Percentiles rank a stretch among this genome's conserved stretches.
These are phyloP conservation scores for Tinea pellionella DNA, from an alignment of 2,888 invertebrate genomes.

Conservation along the genomic window DNA sequence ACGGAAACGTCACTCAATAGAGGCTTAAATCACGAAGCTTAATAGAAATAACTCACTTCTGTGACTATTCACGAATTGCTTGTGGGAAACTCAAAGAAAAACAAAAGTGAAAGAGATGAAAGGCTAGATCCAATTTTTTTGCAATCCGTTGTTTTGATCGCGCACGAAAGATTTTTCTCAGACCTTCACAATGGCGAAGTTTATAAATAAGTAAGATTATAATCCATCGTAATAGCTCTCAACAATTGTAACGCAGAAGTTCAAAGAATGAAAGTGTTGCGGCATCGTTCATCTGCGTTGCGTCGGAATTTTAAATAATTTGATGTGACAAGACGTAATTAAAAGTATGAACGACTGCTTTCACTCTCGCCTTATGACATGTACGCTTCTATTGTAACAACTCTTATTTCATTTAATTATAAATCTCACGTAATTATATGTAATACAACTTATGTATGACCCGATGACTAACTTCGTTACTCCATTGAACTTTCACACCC, in stretches of 20 bases:
- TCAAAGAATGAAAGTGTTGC: slow-evolving; percentile 41
- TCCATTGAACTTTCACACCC: neutral
- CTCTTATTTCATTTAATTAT: slow-evolving; percentile 10
- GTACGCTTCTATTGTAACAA: neutral
- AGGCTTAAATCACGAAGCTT: slow-evolving; percentile 15
- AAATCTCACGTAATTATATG: slow-evolving; percentile 9
- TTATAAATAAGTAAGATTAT: slow-evolving; percentile 21
- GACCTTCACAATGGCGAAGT: slow-evolving; percentile 21
- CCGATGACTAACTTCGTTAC: neutral
- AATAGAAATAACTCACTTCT: neutral
- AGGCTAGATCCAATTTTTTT: slow-evolving; percentile 18
- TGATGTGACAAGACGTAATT: slow-evolving; percentile 33
- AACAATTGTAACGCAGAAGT: slow-evolving; percentile 18
- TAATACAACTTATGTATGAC: slow-evolving; percentile 1
- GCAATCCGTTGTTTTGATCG: slow-evolving; percentile 13
- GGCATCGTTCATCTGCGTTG: slow-evolving; percentile 33
- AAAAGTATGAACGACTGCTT: slow-evolving; percentile 38
- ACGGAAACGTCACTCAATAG: slow-evolving; percentile 9
- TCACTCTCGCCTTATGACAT: slow-evolving; percentile 15
- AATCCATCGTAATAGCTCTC: slow-evolving; percentile 19
- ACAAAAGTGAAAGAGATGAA: slow-evolving; percentile 23
- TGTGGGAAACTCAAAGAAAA: slow-evolving; percentile 21
- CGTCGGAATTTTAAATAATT: slow-evolving; percentile 25
- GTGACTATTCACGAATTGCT: neutral
- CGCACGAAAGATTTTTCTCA: slow-evolving; percentile 17